Conservation (phyloP, 2,888 invertebrate genomes). For the Magallana nippona region DNA sequence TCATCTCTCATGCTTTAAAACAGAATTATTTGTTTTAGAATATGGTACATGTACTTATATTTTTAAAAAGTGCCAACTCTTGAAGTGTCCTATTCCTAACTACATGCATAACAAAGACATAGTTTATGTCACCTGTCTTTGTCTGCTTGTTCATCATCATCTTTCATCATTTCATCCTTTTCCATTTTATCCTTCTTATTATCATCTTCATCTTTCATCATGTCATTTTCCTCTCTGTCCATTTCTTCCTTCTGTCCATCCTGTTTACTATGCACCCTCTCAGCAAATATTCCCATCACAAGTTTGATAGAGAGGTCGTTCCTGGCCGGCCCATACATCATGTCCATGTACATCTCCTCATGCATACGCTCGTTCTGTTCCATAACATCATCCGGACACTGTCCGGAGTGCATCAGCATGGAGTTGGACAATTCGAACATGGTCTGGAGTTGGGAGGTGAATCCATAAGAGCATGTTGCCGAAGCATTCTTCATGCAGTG, state of each 20-base stretch:
- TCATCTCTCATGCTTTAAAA: not conserved
- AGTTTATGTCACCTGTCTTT: not conserved
- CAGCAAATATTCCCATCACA: not conserved
- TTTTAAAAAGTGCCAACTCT: too few relatives aligned
- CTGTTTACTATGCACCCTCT: not conserved
- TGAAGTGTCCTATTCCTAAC: too few relatives aligned
- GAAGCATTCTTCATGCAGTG: conserved; percentile 10
- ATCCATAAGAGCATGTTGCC: not conserved
- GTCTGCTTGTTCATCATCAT: not conserved
- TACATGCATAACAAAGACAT: too few relatives aligned
- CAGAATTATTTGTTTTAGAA: not conserved
- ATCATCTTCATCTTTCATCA: not conserved
- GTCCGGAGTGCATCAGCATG: conserved; percentile 24
- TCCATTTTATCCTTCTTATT: not conserved
- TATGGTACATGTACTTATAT: too few relatives aligned
- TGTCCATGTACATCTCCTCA: not conserved
- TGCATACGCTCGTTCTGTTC: not conserved
- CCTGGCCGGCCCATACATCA: conserved; percentile 17
- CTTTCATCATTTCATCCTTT: not conserved
- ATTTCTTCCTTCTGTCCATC: conserved; percentile 9
- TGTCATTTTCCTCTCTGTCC: conserved; percentile 1
- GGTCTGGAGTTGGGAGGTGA: conserved; percentile 6
- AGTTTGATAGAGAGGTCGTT: not conserved
- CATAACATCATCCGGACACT: not conserved
- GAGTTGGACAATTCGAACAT: not conserved